Evolutionary conservation across 2,888 invertebrate genomes (phyloP).

Genomic region (Cephonodes hylas): DNA sequence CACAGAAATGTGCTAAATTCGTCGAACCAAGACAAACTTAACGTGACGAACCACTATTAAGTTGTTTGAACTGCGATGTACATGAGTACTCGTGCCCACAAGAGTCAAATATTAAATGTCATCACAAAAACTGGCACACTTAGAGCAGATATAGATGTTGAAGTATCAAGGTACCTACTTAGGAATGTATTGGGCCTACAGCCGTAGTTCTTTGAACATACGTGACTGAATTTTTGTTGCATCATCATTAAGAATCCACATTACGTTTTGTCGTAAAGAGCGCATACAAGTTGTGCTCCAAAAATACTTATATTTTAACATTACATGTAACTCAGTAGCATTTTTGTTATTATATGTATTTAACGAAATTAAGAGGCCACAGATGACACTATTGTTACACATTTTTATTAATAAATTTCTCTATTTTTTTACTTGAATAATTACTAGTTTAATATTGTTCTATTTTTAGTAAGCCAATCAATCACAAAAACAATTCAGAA

Average conservation of each 20-base stretch:
- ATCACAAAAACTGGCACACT: constrained; percentile 41
- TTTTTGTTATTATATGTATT: neutral
- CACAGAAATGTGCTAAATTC: constrained; percentile 73
- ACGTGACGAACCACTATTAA: constrained; percentile 66
- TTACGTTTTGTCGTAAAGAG: neutral
- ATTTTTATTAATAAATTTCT: too few species aligned
- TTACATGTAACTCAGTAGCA: neutral
- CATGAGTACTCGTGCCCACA: constrained; percentile 17
- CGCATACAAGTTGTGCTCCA: neutral
- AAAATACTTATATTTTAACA: neutral
- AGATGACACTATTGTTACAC: too few species aligned
- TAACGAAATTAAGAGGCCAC: too few species aligned
- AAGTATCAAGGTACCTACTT: constrained; percentile 5
- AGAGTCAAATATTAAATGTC: constrained; percentile 40
- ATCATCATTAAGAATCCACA: constrained; percentile 11
- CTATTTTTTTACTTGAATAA: too few species aligned
- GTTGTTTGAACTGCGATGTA: constrained; percentile 55
- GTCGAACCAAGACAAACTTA: constrained; percentile 59
- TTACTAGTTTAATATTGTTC: too few species aligned
- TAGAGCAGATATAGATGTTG: constrained; percentile 27
- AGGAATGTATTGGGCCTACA: constrained; percentile 2
- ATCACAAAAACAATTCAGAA: neutral
- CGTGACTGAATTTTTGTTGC: constrained; percentile 16
- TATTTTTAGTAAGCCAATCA: too few species aligned
- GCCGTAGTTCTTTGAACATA: constrained; percentile 13